phyloP scores from a whole-genome alignment of 2,888 invertebrate species.

The Thelaira solivaga region DNA sequence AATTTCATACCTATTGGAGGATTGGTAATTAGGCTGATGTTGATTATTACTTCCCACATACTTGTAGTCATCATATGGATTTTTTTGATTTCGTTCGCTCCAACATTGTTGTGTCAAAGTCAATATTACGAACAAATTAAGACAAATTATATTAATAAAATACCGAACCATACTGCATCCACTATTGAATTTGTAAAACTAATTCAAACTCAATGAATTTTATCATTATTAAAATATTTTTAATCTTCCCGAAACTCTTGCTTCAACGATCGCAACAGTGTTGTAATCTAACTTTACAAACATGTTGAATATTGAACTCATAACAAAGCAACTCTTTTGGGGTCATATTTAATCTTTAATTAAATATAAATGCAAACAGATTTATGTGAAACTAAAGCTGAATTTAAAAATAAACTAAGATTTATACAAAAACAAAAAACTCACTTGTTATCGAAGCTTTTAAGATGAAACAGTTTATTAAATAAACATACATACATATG shows the following conservation, averaged over 20 bases:
- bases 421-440: not conserved
- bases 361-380: conserved; percentile 12
- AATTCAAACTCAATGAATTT: conserved; percentile 17
- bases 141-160: not conserved
- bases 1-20: not conserved
- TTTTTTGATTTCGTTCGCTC: conserved; percentile 8
- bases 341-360: conserved; percentile 40
- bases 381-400: not conserved
- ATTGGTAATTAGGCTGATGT: not conserved
- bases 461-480: not conserved
- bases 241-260: not conserved
- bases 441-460: conserved; percentile 35
- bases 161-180: conserved; percentile 36
- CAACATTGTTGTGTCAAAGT: conserved; percentile 3
- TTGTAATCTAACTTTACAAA: conserved; percentile 20
- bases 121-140: not conserved
- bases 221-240: conserved; percentile 12
- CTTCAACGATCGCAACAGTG: not conserved
- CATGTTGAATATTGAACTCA: not conserved
- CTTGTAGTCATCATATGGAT: too few species aligned
- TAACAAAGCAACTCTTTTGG: conserved; percentile 39
- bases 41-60: conserved; percentile 21
- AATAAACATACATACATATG: not conserved
- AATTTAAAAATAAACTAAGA: not conserved
- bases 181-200: conserved; percentile 37